phyloP scores from a whole-genome alignment of 2,113 vertebrate species.

The Urocolius indicus region DNA sequence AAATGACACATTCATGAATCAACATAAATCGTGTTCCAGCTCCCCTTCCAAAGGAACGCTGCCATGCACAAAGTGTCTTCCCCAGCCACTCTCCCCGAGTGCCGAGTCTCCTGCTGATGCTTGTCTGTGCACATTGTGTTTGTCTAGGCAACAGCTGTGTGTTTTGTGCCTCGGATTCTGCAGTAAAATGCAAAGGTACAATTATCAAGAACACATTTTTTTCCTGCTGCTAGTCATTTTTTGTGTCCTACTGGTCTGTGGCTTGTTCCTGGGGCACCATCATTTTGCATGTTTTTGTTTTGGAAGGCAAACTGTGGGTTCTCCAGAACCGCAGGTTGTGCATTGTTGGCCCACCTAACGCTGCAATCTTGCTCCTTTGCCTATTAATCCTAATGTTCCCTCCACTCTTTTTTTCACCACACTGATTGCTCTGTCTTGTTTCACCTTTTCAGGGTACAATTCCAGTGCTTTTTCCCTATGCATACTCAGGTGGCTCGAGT shows the following conservation, averaged over 20 bases:
- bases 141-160: neutral
- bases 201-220: neutral
- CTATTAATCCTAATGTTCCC: neutral
- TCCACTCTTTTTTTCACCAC: neutral
- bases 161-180: neutral
- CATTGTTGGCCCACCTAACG: neutral
- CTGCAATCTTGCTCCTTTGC: neutral
- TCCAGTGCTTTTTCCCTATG: neutral
- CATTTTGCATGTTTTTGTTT: neutral
- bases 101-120: neutral
- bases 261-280: neutral
- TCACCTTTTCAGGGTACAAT: neutral
- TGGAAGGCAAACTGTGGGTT: neutral
- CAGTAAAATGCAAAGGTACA: neutral
- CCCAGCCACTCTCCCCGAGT: rapidly evolving
- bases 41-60: neutral
- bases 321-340: neutral
- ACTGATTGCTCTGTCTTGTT: neutral
- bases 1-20: neutral
- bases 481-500: neutral
- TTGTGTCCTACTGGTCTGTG: neutral
- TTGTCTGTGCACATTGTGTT: rapidly evolving
- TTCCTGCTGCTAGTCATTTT: neutral
- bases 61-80: neutral
- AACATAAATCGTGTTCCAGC: neutral